These are phyloP conservation scores for Gallirallus australis DNA, from an alignment of 2,797 vertebrate species.

Conservation along the genomic window DNA sequence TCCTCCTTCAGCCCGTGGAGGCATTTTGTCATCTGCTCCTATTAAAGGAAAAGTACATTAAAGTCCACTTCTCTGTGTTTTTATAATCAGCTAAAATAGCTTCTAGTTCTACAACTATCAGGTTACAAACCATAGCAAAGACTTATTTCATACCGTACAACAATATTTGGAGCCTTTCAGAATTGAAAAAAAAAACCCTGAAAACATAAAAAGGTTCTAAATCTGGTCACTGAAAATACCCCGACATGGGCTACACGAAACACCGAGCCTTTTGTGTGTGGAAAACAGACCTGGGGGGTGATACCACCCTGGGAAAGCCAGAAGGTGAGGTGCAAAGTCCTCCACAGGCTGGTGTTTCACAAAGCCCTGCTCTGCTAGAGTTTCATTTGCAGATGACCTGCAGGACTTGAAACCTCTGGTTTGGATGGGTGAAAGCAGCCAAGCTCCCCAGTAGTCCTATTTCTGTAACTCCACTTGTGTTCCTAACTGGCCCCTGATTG, in stretches of 20 bases:
- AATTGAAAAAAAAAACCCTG: background rate
- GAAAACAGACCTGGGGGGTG: background rate
- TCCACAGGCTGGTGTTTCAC: background rate
- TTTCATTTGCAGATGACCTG: background rate
- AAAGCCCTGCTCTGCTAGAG: background rate
- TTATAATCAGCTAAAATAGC: background rate
- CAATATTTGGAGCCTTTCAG: background rate
- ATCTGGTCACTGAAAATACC: background rate
- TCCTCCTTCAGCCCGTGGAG: background rate
- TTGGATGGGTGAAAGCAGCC: background rate
- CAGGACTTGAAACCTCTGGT: background rate
- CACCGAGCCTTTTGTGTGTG: background rate
- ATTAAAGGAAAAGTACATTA: background rate
- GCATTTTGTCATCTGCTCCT: background rate
- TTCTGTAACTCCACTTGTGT: background rate
- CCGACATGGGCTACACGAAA: background rate
- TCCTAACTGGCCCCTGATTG: background rate
- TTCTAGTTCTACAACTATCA: background rate
- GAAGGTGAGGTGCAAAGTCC: background rate
- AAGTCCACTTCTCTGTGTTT: background rate
- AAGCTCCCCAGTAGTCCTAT: background rate
- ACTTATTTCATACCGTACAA: background rate
- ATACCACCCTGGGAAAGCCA: background rate
- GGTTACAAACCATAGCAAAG: background rate
- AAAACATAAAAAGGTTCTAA: background rate